phyloP scores from a whole-genome alignment of 2,113 vertebrate genomes.

The Perca flavescens region DNA sequence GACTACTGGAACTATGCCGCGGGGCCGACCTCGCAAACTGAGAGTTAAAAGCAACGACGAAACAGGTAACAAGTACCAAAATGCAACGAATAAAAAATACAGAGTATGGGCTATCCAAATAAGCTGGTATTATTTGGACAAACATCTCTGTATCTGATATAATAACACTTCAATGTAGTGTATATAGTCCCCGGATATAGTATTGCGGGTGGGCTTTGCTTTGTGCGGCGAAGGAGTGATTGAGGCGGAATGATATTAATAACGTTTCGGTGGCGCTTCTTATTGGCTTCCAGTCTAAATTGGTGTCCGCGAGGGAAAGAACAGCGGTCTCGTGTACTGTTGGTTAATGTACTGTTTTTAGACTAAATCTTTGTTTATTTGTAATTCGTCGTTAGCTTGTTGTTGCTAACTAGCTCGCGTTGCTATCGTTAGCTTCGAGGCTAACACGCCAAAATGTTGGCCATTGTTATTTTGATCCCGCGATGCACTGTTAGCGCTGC shows the following conservation, averaged over 20 bases:
- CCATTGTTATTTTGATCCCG: slow-evolving; percentile 48
- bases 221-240: slow-evolving; percentile 86
- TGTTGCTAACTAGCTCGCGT: slow-evolving; percentile 72
- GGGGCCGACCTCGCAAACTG: slow-evolving; percentile 94
- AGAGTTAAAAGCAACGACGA: slow-evolving; percentile 88
- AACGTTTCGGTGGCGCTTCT: slow-evolving; percentile 83
- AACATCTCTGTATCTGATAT: slow-evolving; percentile 66
- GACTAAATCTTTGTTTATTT: slow-evolving; percentile 9
- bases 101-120: slow-evolving; percentile 65
- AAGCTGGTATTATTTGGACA: slow-evolving; percentile 42
- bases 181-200: slow-evolving; percentile 98
- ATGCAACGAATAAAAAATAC: slow-evolving; percentile 79
- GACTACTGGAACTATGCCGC: slow-evolving; percentile 94
- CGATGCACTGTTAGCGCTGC: background rate
- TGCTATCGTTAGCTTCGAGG: slow-evolving; percentile 67
- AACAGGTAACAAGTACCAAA: slow-evolving; percentile 89
- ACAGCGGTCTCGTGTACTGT: fast-evolving
- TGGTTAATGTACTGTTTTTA: background rate
- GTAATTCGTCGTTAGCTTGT: slow-evolving; percentile 58
- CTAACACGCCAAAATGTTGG: slow-evolving; percentile 60
- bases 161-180: slow-evolving; percentile 81
- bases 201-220: slow-evolving; percentile 85
- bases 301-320: slow-evolving; percentile 54
- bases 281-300: slow-evolving; percentile 82
- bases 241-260: slow-evolving; percentile 93